A percentile compares a stretch with the other conserved stretches of the same genome.
phyloP scores from a whole-genome alignment of 2,888 invertebrate genomes.

The Galeruca laticollis region DNA sequence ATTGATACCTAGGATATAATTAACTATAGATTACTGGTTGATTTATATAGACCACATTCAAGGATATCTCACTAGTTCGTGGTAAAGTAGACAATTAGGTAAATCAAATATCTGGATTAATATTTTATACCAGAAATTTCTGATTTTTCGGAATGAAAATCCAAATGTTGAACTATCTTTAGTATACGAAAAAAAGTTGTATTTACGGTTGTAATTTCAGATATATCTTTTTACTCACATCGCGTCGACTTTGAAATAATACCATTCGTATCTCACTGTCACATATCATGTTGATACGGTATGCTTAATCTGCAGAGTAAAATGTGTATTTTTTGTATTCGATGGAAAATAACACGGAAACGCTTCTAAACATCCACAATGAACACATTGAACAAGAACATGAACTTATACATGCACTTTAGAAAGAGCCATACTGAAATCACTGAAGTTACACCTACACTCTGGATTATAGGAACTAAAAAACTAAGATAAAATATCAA shows the following conservation, averaged over 20 bases:
- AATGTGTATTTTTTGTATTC: constrained; percentile 1
- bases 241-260: too few relatives aligned
- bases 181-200: too few relatives aligned
- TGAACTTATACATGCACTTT: background rate
- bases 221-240: background rate
- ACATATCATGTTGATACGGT: background rate
- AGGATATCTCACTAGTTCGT: too few relatives aligned
- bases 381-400: background rate
- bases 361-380: constrained; percentile 9
- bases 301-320: background rate
- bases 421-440: background rate
- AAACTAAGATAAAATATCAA: background rate
- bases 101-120: too few relatives aligned
- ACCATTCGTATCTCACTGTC: background rate
- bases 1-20: too few relatives aligned
- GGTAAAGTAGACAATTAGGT: too few relatives aligned
- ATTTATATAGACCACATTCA: too few relatives aligned
- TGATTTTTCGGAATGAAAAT: too few relatives aligned
- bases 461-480: background rate
- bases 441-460: background rate
- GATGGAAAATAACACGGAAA: constrained; percentile 4
- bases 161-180: too few relatives aligned
- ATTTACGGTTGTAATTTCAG: too few relatives aligned
- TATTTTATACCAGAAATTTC: too few relatives aligned
- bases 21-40: too few relatives aligned